Evolutionary conservation across 2,797 vertebrate species (phyloP), one percentile per base, ranked within the genome.

Genomic region (Cynopterus sphinx): DNA sequence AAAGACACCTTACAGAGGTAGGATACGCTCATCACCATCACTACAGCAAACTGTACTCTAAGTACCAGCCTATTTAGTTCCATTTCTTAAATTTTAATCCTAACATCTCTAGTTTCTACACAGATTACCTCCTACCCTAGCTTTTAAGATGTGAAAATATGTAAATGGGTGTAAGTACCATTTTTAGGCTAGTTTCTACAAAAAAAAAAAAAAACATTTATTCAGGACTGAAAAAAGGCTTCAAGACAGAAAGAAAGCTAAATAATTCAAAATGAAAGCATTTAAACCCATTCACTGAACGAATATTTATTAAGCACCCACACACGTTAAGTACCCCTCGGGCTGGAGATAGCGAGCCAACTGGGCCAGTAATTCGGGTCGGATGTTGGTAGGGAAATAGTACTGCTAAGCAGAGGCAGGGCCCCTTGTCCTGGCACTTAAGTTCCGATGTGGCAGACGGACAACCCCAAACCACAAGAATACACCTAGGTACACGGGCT

Each of bases 221-320:
- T 19, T 90, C 21, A 84, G 74, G 22, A 92, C 49, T 9, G 53
- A 93, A 85, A 90, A 77, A 78, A 83, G 39, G 24, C 86, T 90
- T 92, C 46, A 73, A 65, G 33, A 43, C 36, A 83, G 74, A 13
- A 39, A 22, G 33, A 73, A 41, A 90, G 57, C 22, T 57, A 16
- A 94, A 39, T 57, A 90, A 95, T 83, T 90, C 71, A 92, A 94
- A 86, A 1, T 63, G n/a, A 94, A 90, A 90, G 17, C 3, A 77
- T 61, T 81, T 74, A 57, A 89, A 79, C 65, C 6, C 11, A 93
- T 31, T 84, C 3, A 28, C 15, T 95, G 33, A 85, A 31, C 3
- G 83, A 87, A 7, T 33, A 90, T 67, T 89, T 79, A 84, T 8
- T 49, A 24, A 79, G 36, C 9, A 81, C 31, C 15, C 61, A 73